These are phyloP conservation scores for Drosophila helvetica DNA, from an alignment of 2,888 invertebrate species.

Conservation along the genomic window DNA sequence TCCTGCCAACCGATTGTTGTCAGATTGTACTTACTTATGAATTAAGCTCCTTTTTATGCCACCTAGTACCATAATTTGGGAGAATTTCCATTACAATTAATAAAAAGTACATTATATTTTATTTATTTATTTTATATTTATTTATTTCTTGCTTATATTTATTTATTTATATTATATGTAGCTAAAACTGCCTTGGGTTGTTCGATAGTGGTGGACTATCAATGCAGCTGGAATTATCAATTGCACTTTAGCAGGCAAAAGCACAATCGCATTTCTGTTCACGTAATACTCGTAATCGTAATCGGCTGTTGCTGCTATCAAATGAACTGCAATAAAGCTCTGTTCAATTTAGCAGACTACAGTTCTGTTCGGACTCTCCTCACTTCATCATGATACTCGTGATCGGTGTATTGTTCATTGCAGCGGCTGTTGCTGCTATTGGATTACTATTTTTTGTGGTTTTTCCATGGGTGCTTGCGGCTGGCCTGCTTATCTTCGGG, in stretches of 20 bases:
- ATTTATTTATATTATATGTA: too few species aligned
- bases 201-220: conserved; percentile 11
- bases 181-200: not conserved
- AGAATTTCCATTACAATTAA: too few species aligned
- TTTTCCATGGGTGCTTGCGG: not conserved
- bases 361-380: conserved; percentile 13
- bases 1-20: too few species aligned
- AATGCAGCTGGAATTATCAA: conserved; percentile 9
- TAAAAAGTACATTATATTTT: too few species aligned
- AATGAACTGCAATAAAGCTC: conserved; percentile 7
- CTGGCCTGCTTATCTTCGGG: not conserved
- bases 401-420: not conserved
- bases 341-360: not conserved
- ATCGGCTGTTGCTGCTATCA: conserved; percentile 1
- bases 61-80: too few species aligned
- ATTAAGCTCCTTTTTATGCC: too few species aligned
- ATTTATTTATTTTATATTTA: too few species aligned
- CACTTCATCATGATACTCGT: conserved; percentile 17
- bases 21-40: too few species aligned
- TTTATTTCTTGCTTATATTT: too few species aligned
- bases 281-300: not conserved
- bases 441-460: conserved; percentile 2
- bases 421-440: conserved; percentile 9
- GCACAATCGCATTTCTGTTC: not conserved
- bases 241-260: not conserved